Percentiles rank a stretch among this genome's conserved stretches.
Evolutionary conservation across 2,113 vertebrate species (phyloP).

Genomic region (Miniopterus natalensis): DNA sequence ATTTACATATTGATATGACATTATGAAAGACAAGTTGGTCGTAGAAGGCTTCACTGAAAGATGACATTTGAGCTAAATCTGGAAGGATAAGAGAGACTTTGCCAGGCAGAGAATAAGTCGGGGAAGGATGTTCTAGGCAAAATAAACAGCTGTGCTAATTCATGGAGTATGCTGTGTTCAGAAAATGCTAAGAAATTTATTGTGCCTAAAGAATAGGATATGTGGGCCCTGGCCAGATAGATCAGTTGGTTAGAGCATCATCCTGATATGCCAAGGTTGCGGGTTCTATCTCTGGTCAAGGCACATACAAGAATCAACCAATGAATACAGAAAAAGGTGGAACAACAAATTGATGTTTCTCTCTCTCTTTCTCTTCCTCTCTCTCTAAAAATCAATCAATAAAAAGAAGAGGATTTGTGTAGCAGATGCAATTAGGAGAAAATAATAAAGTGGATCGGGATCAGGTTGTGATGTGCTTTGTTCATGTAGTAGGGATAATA

Average conservation of each 20-base stretch:
- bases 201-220: background rate
- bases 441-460: conserved; percentile 6
- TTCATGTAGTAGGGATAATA: background rate
- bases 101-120: background rate
- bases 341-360: background rate
- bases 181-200: conserved; percentile 20
- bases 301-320: background rate
- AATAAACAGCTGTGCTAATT: conserved; percentile 61
- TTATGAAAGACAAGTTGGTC: background rate
- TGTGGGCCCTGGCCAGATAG: background rate
- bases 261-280: background rate
- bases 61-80: conserved; percentile 52
- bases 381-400: background rate
- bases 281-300: background rate
- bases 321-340: background rate
- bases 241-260: background rate
- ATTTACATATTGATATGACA: background rate
- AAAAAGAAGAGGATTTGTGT: background rate
- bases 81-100: conserved; percentile 50
- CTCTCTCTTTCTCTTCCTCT: background rate
- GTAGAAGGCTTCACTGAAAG: background rate
- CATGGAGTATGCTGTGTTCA: background rate
- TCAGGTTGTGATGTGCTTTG: background rate
- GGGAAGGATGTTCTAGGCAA: conserved; percentile 40
- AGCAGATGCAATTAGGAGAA: background rate